A percentile compares a stretch with the other conserved stretches of the same genome.
Conservation (phyloP, 2,797 vertebrate species). For the Pitangus sulphuratus region DNA sequence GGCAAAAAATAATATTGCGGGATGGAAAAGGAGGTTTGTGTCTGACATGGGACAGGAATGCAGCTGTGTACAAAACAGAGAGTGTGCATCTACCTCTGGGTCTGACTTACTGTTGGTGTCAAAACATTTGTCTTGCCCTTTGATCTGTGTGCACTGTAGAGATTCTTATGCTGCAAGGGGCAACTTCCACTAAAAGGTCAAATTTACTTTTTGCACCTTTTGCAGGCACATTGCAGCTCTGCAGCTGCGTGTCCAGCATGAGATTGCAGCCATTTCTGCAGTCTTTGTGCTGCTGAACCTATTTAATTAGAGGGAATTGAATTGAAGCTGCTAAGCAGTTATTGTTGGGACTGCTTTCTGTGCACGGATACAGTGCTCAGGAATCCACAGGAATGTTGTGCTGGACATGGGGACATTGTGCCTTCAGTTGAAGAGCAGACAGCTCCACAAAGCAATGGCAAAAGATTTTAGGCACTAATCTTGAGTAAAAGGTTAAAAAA, state of each 20-base stretch:
- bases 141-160: not conserved
- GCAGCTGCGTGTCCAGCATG: constrained; percentile 53
- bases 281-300: constrained; percentile 35
- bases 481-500: not conserved
- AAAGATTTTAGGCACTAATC: constrained; percentile 1
- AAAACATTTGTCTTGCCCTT: not conserved
- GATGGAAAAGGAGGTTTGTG: not conserved
- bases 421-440: not conserved
- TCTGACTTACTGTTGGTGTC: not conserved
- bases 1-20: not conserved
- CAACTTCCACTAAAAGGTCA: not conserved
- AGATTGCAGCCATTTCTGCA: constrained; percentile 52
- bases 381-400: constrained; percentile 3
- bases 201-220: constrained; percentile 15
- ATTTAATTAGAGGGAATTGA: constrained; percentile 71
- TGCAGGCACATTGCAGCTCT: not conserved
- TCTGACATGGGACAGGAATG: not conserved
- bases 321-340: constrained; percentile 61
- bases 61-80: not conserved
- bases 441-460: not conserved
- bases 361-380: not conserved
- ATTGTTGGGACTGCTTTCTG: constrained; percentile 35
- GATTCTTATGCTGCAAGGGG: not conserved
- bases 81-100: not conserved
- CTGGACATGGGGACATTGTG: not conserved